Evolutionary conservation across 2,888 invertebrate species (phyloP), one percentile per base, ranked within the genome.

Genomic region (Caenorhabditis zanzibari): DNA sequence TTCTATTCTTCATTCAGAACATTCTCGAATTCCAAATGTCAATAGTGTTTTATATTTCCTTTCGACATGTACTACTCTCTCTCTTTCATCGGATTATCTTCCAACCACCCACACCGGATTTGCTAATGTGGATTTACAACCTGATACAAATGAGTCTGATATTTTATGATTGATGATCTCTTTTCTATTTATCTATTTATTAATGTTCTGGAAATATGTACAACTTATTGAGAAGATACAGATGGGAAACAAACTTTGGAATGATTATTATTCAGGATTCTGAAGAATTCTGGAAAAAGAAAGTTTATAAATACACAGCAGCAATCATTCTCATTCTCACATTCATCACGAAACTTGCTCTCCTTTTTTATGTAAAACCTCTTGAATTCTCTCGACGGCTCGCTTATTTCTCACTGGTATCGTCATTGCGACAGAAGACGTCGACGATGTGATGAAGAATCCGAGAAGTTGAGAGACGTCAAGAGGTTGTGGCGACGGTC

Each of bases 71-170:
- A 19, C 58, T n/a, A 26, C 47, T 24, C 24, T 63, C 4, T 47
- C 47, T 47, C 47, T 47, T 22, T 41, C 44, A 28, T 41, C 56
- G 54, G 54, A 54, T 56, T 69, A 69, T 69, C 69, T 69, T 68
- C 35, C 54, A n/a, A 26, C 71, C 72, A 59, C 72, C 72, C 72
- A 72, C 72, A 72, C 35, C 59, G 49, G 72, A 59, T 72, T 72
- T 35, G 28, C 32, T 72, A 49, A 59, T 72, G 47, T 59, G 47
- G 58, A 71, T 58, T 58, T 58, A 56, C 56, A 41, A 41, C 41
- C 12, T 47, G 71, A 71, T 52, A 59, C 58, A 71, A 44, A 63
- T 63, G 16, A 44, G 63, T 44, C 63, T 63, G 44, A 63, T 44
- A 63, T 63, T 26, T 7, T 9, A 16, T 63, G 63, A 63, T 47